phyloP scores from a whole-genome alignment of 2,113 vertebrate genomes.

The Azemiops feae region DNA sequence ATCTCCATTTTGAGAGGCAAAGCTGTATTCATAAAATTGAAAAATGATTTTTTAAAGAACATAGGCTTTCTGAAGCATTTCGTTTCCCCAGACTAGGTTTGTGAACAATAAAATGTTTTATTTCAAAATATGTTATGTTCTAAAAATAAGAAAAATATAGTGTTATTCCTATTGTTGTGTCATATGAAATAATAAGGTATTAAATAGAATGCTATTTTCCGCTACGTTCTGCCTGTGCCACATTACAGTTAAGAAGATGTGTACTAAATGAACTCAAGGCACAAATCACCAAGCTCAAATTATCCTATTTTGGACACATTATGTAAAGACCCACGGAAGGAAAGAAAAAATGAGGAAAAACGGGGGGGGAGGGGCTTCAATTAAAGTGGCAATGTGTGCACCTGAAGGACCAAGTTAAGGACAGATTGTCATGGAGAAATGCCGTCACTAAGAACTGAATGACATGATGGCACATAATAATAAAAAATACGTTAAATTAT shows the following conservation, averaged over 20 bases:
- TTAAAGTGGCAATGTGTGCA: background rate
- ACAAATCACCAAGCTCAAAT: background rate
- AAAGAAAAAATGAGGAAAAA: background rate
- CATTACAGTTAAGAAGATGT: background rate
- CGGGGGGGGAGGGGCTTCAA: background rate
- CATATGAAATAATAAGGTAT: background rate
- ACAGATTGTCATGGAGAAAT: background rate
- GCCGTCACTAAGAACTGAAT: background rate
- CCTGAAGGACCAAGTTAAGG: background rate
- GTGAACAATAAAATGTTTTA: conserved; percentile 59
- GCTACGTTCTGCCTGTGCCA: too few relatives aligned
- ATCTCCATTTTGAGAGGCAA: conserved; percentile 48
- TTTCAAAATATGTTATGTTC: conserved; percentile 39
- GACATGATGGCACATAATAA: background rate
- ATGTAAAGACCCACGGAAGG: background rate
- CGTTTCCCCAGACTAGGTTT: conserved; percentile 48
- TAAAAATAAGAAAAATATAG: conserved; percentile 19
- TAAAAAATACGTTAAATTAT: background rate
- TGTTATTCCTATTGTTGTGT: background rate
- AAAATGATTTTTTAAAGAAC: conserved; percentile 26
- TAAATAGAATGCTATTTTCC: background rate
- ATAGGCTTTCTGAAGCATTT: conserved; percentile 48
- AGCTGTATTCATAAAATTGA: conserved; percentile 45
- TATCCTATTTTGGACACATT: background rate
- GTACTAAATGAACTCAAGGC: background rate